Evolutionary conservation across 2,888 invertebrate genomes (phyloP).

Genomic region (Eulithis prunata): DNA sequence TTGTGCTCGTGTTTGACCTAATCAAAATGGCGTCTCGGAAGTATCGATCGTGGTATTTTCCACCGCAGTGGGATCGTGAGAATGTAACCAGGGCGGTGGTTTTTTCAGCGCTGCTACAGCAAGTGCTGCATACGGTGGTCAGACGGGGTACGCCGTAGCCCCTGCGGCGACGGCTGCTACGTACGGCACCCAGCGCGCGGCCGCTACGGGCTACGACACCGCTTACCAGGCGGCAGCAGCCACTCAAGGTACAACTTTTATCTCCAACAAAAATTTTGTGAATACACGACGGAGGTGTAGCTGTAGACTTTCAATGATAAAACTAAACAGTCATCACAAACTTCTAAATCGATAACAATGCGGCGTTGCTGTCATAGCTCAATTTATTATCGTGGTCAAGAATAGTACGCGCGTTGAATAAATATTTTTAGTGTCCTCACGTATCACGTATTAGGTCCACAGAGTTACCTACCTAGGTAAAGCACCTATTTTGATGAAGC

Average conservation of each 20-base stretch:
- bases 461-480: no score
- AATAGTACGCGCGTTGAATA: not conserved
- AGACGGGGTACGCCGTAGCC: slow-evolving; percentile 93
- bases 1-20: slow-evolving; percentile 65
- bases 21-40: slow-evolving; percentile 79
- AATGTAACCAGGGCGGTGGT: slow-evolving; percentile 37
- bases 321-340: not conserved
- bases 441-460: no score
- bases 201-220: slow-evolving; percentile 92
- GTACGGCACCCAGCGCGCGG: slow-evolving; percentile 92
- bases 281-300: not conserved
- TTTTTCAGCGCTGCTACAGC: slow-evolving; percentile 87
- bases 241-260: slow-evolving; percentile 83
- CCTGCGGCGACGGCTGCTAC: slow-evolving; percentile 92
- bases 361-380: not conserved
- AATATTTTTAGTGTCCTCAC: not conserved
- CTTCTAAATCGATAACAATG: slow-evolving; percentile 1
- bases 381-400: not conserved
- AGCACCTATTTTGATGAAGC: no score
- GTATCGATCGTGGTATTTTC: slow-evolving; percentile 68
- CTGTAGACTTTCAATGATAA: not conserved
- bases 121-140: slow-evolving; percentile 92
- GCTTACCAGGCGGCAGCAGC: slow-evolving; percentile 93
- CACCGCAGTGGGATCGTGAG: slow-evolving; percentile 35
- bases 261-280: not conserved